Evolutionary conservation across 2,888 invertebrate genomes (phyloP).

Genomic region (Rhaphigaster nebulosa): DNA sequence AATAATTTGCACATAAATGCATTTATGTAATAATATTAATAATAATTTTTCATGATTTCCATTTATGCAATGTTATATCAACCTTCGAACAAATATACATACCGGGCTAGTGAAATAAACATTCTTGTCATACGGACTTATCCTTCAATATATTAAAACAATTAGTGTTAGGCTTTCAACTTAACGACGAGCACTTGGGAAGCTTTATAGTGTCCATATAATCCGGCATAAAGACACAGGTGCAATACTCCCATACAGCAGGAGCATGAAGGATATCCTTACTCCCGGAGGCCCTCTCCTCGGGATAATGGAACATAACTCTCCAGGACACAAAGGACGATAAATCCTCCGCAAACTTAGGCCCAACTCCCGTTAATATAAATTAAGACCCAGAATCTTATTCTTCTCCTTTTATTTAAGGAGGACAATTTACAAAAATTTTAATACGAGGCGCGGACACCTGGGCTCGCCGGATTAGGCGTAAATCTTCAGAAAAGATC

Average conservation of each 20-base stretch:
- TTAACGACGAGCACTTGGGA: background rate
- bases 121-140: too few relatives aligned
- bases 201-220: background rate
- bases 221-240: background rate
- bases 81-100: too few relatives aligned
- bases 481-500: background rate
- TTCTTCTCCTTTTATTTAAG: slow-evolving; percentile 26
- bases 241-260: background rate
- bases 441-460: slow-evolving; percentile 17
- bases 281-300: background rate
- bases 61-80: too few relatives aligned
- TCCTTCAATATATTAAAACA: too few relatives aligned
- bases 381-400: slow-evolving; percentile 5
- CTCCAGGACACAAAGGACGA: slow-evolving; percentile 17
- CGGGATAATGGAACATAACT: slow-evolving; percentile 17
- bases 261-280: background rate
- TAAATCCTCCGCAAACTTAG: background rate
- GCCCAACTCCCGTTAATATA: background rate
- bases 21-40: too few relatives aligned
- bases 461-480: background rate
- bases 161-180: too few relatives aligned
- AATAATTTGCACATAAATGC: too few relatives aligned
- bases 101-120: too few relatives aligned
- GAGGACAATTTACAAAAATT: slow-evolving; percentile 5
- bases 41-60: too few relatives aligned